phyloP scores from a whole-genome alignment of 2,888 invertebrate species.

The Agonopterix subpropinquella region DNA sequence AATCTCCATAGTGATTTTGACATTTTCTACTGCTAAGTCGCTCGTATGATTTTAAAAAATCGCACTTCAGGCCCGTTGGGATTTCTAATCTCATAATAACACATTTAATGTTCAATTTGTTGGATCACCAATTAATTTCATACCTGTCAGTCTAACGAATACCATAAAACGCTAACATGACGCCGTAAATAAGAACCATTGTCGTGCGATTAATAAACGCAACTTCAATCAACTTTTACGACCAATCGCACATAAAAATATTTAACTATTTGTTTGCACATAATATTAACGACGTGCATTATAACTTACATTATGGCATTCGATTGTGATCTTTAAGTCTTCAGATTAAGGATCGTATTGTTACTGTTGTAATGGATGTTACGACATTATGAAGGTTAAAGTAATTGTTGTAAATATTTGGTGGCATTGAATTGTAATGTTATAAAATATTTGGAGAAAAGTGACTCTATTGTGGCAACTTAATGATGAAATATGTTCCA shows the following conservation, averaged over 20 bases:
- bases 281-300: constrained; percentile 56
- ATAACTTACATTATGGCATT: neutral
- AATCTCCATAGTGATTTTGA: too few species aligned
- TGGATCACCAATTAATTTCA: neutral
- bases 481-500: too few species aligned
- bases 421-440: too few species aligned
- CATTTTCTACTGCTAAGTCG: too few species aligned
- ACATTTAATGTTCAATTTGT: neutral
- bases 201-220: constrained; percentile 44
- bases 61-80: too few species aligned
- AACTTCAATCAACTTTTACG: constrained; percentile 71
- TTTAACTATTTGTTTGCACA: constrained; percentile 71
- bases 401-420: constrained; percentile 30
- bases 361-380: constrained; percentile 15
- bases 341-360: constrained; percentile 2
- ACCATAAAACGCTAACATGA: constrained; percentile 31
- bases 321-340: constrained; percentile 6
- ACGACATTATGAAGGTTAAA: constrained; percentile 27
- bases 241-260: constrained; percentile 67
- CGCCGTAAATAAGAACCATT: constrained; percentile 42
- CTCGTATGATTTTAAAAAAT: too few species aligned
- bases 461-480: too few species aligned
- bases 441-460: too few species aligned
- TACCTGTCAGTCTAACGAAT: constrained; percentile 14
- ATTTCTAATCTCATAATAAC: neutral